Percentiles rank a stretch among this genome's conserved stretches.
Evolutionary conservation across 2,797 vertebrate genomes (phyloP).

Genomic region (Pipistrellus pygmaeus): DNA sequence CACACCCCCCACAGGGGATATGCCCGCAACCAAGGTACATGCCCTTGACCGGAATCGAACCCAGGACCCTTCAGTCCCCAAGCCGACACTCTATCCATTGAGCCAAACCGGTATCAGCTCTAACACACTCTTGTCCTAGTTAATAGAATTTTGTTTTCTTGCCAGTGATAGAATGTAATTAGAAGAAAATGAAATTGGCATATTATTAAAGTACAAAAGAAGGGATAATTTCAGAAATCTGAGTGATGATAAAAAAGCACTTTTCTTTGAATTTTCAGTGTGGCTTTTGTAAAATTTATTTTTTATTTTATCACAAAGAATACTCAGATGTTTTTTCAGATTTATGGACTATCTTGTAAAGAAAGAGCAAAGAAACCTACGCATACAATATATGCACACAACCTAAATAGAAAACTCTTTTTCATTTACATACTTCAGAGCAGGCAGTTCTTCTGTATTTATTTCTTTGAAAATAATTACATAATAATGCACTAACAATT

Average conservation of each 20-base stretch:
- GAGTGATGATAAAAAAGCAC: neutral
- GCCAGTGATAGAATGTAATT: neutral
- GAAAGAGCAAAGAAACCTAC: constrained; percentile 69
- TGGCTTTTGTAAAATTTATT: constrained; percentile 76
- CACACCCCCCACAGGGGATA: no score
- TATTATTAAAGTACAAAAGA: neutral
- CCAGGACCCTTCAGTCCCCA: no score
- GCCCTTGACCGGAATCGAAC: no score
- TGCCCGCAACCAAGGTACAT: no score
- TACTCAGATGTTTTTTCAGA: constrained; percentile 69
- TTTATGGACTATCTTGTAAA: constrained; percentile 59
- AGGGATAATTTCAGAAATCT: constrained; percentile 3
- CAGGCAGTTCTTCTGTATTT: constrained; percentile 25
- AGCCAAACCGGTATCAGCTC: neutral
- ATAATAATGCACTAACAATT: neutral
- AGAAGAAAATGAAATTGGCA: constrained; percentile 17
- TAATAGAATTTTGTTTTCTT: constrained; percentile 49
- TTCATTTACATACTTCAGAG: constrained; percentile 25
- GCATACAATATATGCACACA: constrained; percentile 59
- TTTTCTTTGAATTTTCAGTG: constrained; percentile 79
- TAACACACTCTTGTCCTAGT: neutral
- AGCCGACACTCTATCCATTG: no score
- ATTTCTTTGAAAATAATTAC: constrained; percentile 59
- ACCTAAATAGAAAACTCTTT: constrained; percentile 47
- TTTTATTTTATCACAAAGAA: constrained; percentile 71